These are phyloP conservation scores for Netelia inedita DNA, from an alignment of 2,888 invertebrate genomes.

Conservation along the genomic window DNA sequence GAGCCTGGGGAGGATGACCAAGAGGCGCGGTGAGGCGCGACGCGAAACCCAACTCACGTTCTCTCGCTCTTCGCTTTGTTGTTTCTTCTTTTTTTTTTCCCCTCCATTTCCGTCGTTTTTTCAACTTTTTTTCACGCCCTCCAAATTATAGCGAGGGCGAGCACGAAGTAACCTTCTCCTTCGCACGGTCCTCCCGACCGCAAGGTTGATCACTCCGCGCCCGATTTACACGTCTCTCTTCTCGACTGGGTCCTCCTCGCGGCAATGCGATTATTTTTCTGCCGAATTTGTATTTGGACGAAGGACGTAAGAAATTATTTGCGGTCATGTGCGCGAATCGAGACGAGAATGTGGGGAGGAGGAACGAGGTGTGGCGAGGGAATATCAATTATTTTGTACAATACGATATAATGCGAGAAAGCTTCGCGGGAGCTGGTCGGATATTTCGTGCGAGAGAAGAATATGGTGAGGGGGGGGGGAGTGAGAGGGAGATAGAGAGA, in stretches of 20 bases:
- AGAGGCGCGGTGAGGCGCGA: conserved; percentile 46
- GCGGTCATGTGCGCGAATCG: too few relatives aligned
- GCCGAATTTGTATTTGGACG: too few relatives aligned
- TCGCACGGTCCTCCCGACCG: conserved; percentile 44
- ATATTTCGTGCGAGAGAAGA: neutral
- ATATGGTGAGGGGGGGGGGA: neutral
- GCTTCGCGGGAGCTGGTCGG: neutral
- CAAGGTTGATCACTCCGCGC: conserved; percentile 37
- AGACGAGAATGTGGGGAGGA: too few relatives aligned
- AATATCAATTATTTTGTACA: too few relatives aligned
- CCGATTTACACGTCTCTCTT: conserved; percentile 2
- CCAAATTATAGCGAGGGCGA: conserved; percentile 65
- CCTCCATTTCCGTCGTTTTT: conserved; percentile 51
- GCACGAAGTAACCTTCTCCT: conserved; percentile 28
- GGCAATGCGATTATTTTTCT: too few relatives aligned
- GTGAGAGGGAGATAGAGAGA: conserved; percentile 1
- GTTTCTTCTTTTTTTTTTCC: conserved; percentile 66
- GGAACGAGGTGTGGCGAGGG: too few relatives aligned
- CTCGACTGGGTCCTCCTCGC: neutral
- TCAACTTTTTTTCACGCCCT: conserved; percentile 67
- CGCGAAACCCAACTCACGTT: conserved; percentile 24
- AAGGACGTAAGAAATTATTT: too few relatives aligned
- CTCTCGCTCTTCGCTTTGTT: conserved; percentile 23
- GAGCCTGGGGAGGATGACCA: conserved; percentile 2
- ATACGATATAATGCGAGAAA: neutral